A percentile compares a stretch with the other conserved stretches of the same genome.
phyloP scores from a whole-genome alignment of 2,888 invertebrate genomes.

The Acanthosepion pharaonis region DNA sequence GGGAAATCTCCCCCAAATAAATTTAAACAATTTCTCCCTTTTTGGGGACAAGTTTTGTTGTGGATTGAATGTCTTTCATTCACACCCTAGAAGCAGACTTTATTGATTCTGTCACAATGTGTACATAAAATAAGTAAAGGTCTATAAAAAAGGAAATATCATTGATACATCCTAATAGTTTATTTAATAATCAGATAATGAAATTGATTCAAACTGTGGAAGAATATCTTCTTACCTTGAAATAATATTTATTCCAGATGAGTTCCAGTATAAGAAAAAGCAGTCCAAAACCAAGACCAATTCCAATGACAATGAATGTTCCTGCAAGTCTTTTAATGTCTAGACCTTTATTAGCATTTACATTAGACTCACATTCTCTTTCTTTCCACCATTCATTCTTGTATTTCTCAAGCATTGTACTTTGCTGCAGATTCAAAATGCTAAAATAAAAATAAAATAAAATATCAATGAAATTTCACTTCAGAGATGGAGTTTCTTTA shows the following conservation, averaged over 20 bases:
- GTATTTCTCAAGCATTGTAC: slow-evolving; percentile 55
- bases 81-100: too few relatives aligned
- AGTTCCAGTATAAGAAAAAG: slow-evolving; percentile 79
- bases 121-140: too few relatives aligned
- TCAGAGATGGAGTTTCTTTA: too few relatives aligned
- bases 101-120: too few relatives aligned
- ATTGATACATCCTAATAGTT: too few relatives aligned
- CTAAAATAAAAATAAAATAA: slow-evolving; percentile 51
- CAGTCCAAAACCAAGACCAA: slow-evolving; percentile 55
- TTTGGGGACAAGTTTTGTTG: too few relatives aligned
- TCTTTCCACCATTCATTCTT: slow-evolving; percentile 59
- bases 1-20: too few relatives aligned
- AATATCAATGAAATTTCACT: background rate
- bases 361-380: background rate
- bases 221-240: background rate
- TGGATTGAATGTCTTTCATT: too few relatives aligned
- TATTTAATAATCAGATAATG: background rate
- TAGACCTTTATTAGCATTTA: slow-evolving; percentile 53
- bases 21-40: too few relatives aligned
- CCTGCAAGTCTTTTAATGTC: slow-evolving; percentile 58
- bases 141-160: too few relatives aligned
- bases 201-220: background rate
- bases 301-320: slow-evolving; percentile 59
- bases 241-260: slow-evolving; percentile 48
- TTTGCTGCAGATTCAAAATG: slow-evolving; percentile 60